A percentile compares a stretch with the other conserved stretches of the same genome.
Conservation (phyloP, 2,888 invertebrate species). For the Sinodicranocentrus sp. region DNA sequence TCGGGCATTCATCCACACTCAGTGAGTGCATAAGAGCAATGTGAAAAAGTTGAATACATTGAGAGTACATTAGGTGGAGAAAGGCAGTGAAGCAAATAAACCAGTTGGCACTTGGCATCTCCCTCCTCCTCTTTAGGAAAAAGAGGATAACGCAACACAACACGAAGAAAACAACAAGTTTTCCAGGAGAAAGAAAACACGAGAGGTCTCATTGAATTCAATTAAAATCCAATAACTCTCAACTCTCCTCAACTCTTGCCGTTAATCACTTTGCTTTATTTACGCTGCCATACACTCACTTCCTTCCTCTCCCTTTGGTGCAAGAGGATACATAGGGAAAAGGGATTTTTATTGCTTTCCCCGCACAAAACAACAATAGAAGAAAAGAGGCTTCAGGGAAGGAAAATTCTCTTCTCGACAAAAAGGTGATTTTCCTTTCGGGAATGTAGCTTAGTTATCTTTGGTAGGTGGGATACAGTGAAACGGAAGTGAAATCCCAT, state of each 20-base stretch:
- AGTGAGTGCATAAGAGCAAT: no score
- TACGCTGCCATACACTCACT: constrained; percentile 33
- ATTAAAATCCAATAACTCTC: constrained; percentile 63
- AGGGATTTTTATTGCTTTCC: neutral
- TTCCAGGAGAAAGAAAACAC: constrained; percentile 12
- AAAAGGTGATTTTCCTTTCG: no score
- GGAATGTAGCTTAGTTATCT: no score
- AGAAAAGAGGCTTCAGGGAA: no score
- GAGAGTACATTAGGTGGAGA: neutral
- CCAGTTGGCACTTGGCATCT: constrained; percentile 39
- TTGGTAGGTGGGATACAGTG: no score
- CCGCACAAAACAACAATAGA: neutral
- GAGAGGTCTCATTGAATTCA: constrained; percentile 55
- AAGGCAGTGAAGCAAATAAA: constrained; percentile 43
- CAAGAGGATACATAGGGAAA: no score
- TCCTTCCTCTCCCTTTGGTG: no score
- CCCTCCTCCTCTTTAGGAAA: constrained; percentile 27
- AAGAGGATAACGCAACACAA: no score
- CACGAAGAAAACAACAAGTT: no score
- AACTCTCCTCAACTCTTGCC: constrained; percentile 57
- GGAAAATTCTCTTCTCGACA: no score
- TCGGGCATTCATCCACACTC: no score
- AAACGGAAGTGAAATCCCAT: constrained; percentile 10
- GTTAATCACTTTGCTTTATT: constrained; percentile 62
- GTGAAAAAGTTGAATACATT: no score